Conservation (phyloP, 64 coral and sea anemone species). For the Porites australiensis region DNA sequence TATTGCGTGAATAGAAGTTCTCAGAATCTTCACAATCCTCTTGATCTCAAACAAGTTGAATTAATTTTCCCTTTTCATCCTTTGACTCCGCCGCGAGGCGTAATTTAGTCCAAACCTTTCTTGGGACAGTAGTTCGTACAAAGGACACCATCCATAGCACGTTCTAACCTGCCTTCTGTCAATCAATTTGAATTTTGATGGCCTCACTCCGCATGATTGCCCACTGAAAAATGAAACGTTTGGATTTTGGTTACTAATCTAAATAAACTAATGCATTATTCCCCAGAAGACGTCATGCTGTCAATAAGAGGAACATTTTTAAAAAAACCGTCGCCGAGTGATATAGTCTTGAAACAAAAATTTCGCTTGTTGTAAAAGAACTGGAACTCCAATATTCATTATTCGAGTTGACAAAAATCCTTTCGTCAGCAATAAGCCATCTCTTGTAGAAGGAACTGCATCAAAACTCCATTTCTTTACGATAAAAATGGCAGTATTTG, state of each 20-base stretch:
- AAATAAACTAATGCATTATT: not conserved
- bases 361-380: not conserved
- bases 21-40: not conserved
- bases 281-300: not conserved
- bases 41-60: not conserved
- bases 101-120: too few relatives aligned
- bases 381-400: not conserved
- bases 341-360: not conserved
- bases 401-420: not conserved
- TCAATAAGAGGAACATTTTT: not conserved
- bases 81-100: too few relatives aligned
- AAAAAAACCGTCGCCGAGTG: not conserved
- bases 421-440: not conserved
- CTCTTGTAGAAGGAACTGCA: not conserved
- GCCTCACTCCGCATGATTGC: not conserved
- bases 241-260: not conserved
- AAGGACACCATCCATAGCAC: not conserved
- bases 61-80: not conserved
- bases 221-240: not conserved
- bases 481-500: slow-evolving; percentile 22
- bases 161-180: not conserved
- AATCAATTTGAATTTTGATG: not conserved
- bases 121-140: too few relatives aligned
- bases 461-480: not conserved
- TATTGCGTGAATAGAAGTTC: not conserved